Base-by-base conservation (phyloP, 2,113 vertebrate genomes). In the Lepus timidus region DNA sequence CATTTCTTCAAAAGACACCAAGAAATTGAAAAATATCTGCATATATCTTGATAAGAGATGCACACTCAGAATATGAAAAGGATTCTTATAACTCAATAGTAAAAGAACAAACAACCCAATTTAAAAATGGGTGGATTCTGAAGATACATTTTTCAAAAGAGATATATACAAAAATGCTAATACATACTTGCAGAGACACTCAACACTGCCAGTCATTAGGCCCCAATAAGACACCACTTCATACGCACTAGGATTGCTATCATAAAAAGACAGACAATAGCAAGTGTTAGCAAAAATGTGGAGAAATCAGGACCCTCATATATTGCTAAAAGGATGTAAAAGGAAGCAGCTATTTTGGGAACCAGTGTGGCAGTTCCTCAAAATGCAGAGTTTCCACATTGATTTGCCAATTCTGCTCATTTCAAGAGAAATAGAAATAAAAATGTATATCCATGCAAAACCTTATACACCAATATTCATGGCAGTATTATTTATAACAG, bases 401-500 rank as follows among this genome's bases (percentile, higher is more conserved):
- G n/a, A 67, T 22, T 31, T 55, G 79, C 27, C 44, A 71, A 84
- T 78, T 90, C 49, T 51, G 90, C 27, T 79, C 17, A 51, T 62
- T 3, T 44, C 25, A 58, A 14, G 13, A 58, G 13, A 93, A 88
- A 91, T 73, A 58, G 13, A 93, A 88, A 91, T 73, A 36, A 79
- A 87, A 74, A 83, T 13, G 33, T 62, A 36, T 9, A 36, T 84
- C 39, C 55, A 58, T 17, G 19, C 13, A 93, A 70, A 93, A 81
- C 49, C 20, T 70, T 44, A 75, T 31, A 74, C 9, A 81, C n/a
- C 23, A 88, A 91, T 36, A 14, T 80, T 93, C 58, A 84, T 0
- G 68, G 83, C 36, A 79, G n/a, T 25, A 84, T 65, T 96, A 84
- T 74, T 91, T 27, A 68, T 64, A 93, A 70, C 16, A 89, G 55